Conservation (phyloP, 2,888 invertebrate genomes). For the Pristionchus mayeri region DNA sequence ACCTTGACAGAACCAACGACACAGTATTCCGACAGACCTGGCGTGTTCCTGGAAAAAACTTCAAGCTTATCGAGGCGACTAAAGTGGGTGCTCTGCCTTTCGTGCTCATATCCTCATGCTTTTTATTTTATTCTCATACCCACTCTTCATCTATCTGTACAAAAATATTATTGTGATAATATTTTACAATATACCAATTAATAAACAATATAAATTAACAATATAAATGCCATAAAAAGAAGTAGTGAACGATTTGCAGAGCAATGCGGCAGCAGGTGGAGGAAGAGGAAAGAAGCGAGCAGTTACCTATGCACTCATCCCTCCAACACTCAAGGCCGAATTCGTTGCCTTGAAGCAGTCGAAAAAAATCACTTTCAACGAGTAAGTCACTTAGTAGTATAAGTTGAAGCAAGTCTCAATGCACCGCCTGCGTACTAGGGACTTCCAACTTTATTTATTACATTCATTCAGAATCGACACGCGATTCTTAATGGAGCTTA, state of each 20-base stretch:
- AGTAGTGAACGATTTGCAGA: not conserved
- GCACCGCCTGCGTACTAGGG: too few species aligned
- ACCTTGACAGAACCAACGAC: constrained; percentile 56
- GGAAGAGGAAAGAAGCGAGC: constrained; percentile 31
- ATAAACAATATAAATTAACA: too few species aligned
- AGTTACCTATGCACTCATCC: constrained; percentile 68
- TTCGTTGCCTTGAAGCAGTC: constrained; percentile 65
- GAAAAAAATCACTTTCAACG: constrained; percentile 65
- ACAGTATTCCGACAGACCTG: constrained; percentile 69
- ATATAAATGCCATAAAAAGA: too few species aligned
- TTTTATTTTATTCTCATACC: too few species aligned
- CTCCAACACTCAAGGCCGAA: constrained; percentile 70
- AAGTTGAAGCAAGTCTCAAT: not conserved
- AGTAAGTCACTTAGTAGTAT: constrained; percentile 51
- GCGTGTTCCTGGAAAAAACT: constrained; percentile 61
- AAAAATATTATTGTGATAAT: too few species aligned
- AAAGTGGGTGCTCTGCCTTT: too few species aligned
- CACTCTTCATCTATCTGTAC: too few species aligned
- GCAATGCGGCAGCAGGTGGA: not conserved
- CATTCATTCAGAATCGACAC: constrained; percentile 59
- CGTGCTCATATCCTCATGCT: too few species aligned
- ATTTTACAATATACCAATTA: too few species aligned
- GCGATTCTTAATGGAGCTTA: constrained; percentile 67
- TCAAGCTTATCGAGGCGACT: constrained; percentile 73
- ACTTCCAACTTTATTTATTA: not conserved